Conservation (phyloP, 2,113 vertebrate genomes). For the Ameiurus melas region DNA sequence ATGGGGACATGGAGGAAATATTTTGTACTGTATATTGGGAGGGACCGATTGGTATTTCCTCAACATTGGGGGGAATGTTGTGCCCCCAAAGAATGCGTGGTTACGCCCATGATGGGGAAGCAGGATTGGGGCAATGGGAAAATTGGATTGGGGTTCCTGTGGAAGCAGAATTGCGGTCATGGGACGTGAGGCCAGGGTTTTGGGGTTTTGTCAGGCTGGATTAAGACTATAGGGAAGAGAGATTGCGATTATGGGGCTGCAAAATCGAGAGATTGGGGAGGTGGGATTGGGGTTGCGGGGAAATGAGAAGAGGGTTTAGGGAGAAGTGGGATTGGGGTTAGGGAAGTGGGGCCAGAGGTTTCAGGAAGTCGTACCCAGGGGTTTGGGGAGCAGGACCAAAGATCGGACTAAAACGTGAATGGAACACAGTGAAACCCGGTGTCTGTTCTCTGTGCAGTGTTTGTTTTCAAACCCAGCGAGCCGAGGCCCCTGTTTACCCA, state of each 20-base stretch:
- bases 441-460: slow-evolving; percentile 73
- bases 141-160: too few species aligned
- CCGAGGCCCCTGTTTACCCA: slow-evolving; percentile 84
- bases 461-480: slow-evolving; percentile 90
- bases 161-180: too few species aligned
- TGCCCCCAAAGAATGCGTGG: too few species aligned
- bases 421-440: background rate
- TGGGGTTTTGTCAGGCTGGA: background rate
- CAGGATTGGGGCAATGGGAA: too few species aligned
- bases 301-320: background rate
- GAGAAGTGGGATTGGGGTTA: background rate
- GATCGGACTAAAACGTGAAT: background rate
- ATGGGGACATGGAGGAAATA: too few species aligned
- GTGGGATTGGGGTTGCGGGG: background rate
- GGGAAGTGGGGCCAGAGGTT: background rate
- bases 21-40: too few species aligned
- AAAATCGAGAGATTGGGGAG: too few species aligned
- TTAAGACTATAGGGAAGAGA: background rate
- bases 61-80: too few species aligned
- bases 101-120: too few species aligned
- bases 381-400: too few species aligned
- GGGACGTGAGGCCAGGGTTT: too few species aligned
- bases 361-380: background rate
- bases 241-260: background rate
- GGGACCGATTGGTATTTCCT: too few species aligned